Percentiles rank a stretch among this genome's conserved stretches.
Evolutionary conservation across 2,113 vertebrate species (phyloP).

Genomic region (Odobenus rosmarus): DNA sequence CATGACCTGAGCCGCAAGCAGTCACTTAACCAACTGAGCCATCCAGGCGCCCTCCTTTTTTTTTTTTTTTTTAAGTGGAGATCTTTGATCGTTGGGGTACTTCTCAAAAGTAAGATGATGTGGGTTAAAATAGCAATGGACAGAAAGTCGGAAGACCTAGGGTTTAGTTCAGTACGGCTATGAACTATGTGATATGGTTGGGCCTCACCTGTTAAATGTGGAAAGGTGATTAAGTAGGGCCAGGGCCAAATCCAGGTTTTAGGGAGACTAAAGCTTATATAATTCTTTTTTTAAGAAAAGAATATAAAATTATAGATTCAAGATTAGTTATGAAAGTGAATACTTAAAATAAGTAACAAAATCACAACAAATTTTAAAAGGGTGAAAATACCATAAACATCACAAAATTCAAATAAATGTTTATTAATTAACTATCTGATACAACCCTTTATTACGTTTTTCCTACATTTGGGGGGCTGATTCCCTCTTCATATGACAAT

Average conservation of each 20-base stretch:
- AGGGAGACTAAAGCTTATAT: background rate
- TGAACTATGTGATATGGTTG: background rate
- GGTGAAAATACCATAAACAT: background rate
- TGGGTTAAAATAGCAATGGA: background rate
- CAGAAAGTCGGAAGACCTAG: background rate
- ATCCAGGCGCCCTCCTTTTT: too few species aligned
- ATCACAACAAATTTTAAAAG: background rate
- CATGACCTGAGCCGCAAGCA: too few species aligned
- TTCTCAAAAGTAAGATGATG: conserved; percentile 1
- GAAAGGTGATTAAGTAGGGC: background rate
- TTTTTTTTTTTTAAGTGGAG: background rate
- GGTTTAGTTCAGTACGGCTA: background rate
- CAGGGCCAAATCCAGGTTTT: background rate
- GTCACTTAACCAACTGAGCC: too few species aligned
- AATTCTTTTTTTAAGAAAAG: background rate
- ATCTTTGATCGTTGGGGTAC: conserved; percentile 40
- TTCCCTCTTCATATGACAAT: background rate
- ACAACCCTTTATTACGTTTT: background rate
- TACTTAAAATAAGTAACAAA: conserved; percentile 40
- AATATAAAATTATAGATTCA: background rate
- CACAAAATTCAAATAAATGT: background rate
- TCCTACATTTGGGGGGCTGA: background rate
- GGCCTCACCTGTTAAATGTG: background rate
- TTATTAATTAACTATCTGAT: background rate
- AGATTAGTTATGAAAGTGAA: background rate